Conservation (phyloP, 2,888 invertebrate species). For the Lymantria monacha region DNA sequence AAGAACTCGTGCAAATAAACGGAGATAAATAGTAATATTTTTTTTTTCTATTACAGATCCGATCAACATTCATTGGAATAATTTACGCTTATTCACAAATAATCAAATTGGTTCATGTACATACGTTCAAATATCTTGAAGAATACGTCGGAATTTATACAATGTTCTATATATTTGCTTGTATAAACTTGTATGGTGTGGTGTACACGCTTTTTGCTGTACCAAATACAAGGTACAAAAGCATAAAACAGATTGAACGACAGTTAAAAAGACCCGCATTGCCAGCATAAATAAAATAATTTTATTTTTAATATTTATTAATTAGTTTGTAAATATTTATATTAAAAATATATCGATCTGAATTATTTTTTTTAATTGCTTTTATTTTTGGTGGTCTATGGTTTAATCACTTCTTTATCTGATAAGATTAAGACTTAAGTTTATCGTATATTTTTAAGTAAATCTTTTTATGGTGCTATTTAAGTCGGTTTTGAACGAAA, state of each 20-base stretch:
- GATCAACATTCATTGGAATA: constrained; percentile 50
- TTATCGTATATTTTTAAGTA: too few relatives aligned
- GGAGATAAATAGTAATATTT: background rate
- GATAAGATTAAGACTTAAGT: too few relatives aligned
- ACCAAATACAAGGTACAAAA: constrained; percentile 51
- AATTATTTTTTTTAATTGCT: background rate
- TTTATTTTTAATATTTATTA: background rate
- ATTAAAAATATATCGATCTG: background rate
- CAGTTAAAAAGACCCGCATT: constrained; percentile 59
- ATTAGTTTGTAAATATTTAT: background rate
- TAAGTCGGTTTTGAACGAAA: too few relatives aligned
- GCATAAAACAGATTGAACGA: constrained; percentile 55
- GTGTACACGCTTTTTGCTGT: constrained; percentile 57
- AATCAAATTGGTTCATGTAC: constrained; percentile 54
- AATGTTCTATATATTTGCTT: constrained; percentile 59
- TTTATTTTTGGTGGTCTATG: background rate
- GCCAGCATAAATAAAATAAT: constrained; percentile 42
- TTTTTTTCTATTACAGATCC: constrained; percentile 50
- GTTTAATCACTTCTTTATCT: too few relatives aligned
- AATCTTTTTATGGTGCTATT: too few relatives aligned
- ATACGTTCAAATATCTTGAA: constrained; percentile 59
- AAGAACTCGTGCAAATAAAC: too few relatives aligned
- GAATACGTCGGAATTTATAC: constrained; percentile 59
- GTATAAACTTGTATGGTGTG: constrained; percentile 59
- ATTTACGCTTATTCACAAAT: constrained; percentile 56